These are phyloP conservation scores for Pocillopora grandis DNA, from an alignment of 92 coral and sea anemone genomes.

Conservation along the genomic window DNA sequence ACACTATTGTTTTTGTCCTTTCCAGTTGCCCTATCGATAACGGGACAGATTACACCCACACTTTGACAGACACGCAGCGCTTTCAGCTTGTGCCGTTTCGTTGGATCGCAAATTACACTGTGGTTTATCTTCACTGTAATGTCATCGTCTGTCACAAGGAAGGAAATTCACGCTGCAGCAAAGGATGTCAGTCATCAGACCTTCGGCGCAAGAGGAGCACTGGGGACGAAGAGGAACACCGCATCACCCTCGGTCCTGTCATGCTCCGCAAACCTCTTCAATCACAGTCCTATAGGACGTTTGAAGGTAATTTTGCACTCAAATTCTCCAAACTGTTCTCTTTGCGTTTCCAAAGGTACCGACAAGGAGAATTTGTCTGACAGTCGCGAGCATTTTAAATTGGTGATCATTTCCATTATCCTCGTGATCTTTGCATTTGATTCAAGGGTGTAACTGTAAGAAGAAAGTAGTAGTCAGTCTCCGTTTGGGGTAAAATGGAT, in stretches of 20 bases:
- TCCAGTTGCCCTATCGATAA: constrained; percentile 69
- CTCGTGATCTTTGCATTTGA: too few relatives aligned
- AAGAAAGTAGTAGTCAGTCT: too few relatives aligned
- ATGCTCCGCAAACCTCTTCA: background rate
- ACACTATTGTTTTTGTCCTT: background rate
- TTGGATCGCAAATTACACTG: constrained; percentile 42
- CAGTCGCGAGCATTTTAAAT: too few relatives aligned
- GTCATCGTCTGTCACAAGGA: constrained; percentile 82
- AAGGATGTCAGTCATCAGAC: constrained; percentile 55
- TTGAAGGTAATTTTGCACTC: constrained; percentile 25
- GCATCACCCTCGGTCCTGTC: constrained; percentile 80
- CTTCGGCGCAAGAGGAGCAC: constrained; percentile 36
- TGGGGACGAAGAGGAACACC: constrained; percentile 45
- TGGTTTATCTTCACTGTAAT: constrained; percentile 80
- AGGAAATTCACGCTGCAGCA: constrained; percentile 65
- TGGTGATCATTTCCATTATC: too few relatives aligned
- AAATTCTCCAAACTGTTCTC: too few relatives aligned
- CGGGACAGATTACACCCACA: constrained; percentile 52
- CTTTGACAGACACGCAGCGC: constrained; percentile 61
- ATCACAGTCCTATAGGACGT: background rate
- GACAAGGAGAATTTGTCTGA: too few relatives aligned
- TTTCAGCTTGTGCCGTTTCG: constrained; percentile 75
- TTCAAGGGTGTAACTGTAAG: too few relatives aligned
- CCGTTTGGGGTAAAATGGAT: too few relatives aligned
- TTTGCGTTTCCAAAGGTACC: too few relatives aligned